These are phyloP conservation scores for Catostylus mosaicus DNA, from an alignment of 30 jellyfish, hydroid and myxozoan genomes.

Conservation along the genomic window DNA sequence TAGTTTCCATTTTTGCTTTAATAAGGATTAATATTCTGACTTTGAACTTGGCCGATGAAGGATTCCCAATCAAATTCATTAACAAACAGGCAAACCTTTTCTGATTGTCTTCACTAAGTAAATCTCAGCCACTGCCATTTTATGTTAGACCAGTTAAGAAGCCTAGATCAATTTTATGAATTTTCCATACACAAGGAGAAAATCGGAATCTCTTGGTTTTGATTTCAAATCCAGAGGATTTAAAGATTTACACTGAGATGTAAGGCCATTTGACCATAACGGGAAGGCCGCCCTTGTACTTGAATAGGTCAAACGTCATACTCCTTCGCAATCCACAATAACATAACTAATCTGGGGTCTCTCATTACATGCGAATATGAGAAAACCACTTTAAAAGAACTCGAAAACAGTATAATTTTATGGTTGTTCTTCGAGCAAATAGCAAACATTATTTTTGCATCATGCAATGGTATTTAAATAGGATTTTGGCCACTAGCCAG, in stretches of 20 bases:
- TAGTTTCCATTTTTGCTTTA: slow-evolving; percentile 43
- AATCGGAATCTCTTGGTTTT: slow-evolving; percentile 4
- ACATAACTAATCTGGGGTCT: no score
- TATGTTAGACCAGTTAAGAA: slow-evolving; percentile 5
- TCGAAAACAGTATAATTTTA: no score
- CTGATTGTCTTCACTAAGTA: background rate
- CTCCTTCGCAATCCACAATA: slow-evolving; percentile 11
- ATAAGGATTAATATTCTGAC: slow-evolving; percentile 40
- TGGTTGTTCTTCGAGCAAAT: no score
- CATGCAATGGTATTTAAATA: no score
- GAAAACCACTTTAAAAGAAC: no score
- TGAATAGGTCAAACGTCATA: background rate
- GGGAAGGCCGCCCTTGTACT: background rate
- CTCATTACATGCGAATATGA: no score
- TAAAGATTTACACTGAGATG: slow-evolving; percentile 22
- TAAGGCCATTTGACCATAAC: slow-evolving; percentile 20
- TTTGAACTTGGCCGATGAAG: slow-evolving; percentile 56
- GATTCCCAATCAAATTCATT: slow-evolving; percentile 7
- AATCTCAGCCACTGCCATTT: background rate
- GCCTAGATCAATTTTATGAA: slow-evolving; percentile 14
- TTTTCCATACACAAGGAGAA: slow-evolving; percentile 4
- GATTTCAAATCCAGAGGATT: slow-evolving; percentile 12
- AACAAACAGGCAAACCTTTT: background rate
- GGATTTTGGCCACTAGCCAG: no score
- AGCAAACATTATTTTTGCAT: no score